Base-by-base conservation (phyloP, 2,797 vertebrate species). In the Hafferia zeledoni region DNA sequence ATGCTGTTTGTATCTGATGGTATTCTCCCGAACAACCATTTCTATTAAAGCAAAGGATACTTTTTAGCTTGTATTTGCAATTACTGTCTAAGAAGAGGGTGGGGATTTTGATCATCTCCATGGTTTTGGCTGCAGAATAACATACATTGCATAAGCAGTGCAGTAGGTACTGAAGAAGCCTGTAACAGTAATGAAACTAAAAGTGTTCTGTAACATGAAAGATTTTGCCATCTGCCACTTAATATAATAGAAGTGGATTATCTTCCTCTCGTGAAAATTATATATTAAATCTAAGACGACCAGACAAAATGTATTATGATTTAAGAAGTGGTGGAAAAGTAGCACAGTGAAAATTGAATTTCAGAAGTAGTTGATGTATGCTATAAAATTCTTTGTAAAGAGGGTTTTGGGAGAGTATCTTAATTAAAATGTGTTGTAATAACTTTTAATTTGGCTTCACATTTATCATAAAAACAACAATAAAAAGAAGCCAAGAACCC, bases 191-290 rank as follows among this genome's bases (percentile, higher is more conserved):
- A 82, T 90, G 89, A 94, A 94, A 90, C 71, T 41, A 61, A 37
- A 84, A 90, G 71, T 94, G 53, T 77, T 85, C 93, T 77, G 1
- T 68, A 94, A 20, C 49, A 25, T 78, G 61, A 88, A 96, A 93
- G 87, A 93, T 89, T 95, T 90, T 77, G 46, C 94, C 92, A 94
- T 95, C 95, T 95, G 95, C 70, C 55, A 53, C 76, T 83, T 77
- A 87, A 76, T 90, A 71, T 92, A 90, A 70, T 85, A 81, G 60
- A 93, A 93, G 55, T 87, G 74, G 96, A 94, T 97, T 95, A 93
- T 96, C 80, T 92, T 82, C 53, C 76, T 93, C 57, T 84, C 70
- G 37, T 78, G 64, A 83, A 93, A 94, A 94, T 89, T 88, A 87
- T 77, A 33, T 94, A 88, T 94, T 92, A 93, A 90, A 89, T 95